Evolutionary conservation across 2,113 vertebrate genomes (phyloP), one percentile per base, ranked within the genome.

Genomic region (Gobiocypris rarus): DNA sequence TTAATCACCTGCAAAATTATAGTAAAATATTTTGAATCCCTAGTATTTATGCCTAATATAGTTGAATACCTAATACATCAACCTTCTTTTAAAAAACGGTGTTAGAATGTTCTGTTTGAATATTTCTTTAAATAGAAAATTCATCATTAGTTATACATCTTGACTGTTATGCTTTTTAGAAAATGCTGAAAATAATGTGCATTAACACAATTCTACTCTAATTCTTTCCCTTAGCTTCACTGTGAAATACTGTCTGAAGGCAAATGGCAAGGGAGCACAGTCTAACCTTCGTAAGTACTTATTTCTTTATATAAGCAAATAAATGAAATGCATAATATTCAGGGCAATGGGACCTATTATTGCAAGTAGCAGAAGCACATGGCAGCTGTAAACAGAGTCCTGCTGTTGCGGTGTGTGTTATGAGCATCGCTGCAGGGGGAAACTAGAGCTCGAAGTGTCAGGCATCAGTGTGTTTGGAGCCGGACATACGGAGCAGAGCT

Each of bases 231-330:
- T 77, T 91, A 99, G 98, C 87, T 99, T 99, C 89, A 95, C 92
- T 86, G 96, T 99, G 2, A 98, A 95, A 84, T 99, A 97, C 92
- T 99, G 98, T 90, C 93, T 99, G 86, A 96, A 95, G 89, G 97
- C 96, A 0, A 93, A 93, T 28, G 96, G 97, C 71, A 93, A 89
- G 86, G 95, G 96, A 85, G 95, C 93, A 24, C 96, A 97, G 10
- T 87, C 92, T 0, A 82, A 45, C 2, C 94, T 98, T 58, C 94
- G 97, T 98, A 92, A 96, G 96, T 96, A 6, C 14, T 26, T 28
- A 10, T 26, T 31, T 80, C 26, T 75, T 4, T 14, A 31, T 50
- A 50, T 50, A 50, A 67, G 78, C 59, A 80, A 14, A 61, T 78
- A 17, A 9, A 28, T 3, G 2, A 50, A 75, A 58, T n/a, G 3